These are phyloP conservation scores for Python bivittatus DNA, from an alignment of 2,113 vertebrate species.

Conservation along the genomic window DNA sequence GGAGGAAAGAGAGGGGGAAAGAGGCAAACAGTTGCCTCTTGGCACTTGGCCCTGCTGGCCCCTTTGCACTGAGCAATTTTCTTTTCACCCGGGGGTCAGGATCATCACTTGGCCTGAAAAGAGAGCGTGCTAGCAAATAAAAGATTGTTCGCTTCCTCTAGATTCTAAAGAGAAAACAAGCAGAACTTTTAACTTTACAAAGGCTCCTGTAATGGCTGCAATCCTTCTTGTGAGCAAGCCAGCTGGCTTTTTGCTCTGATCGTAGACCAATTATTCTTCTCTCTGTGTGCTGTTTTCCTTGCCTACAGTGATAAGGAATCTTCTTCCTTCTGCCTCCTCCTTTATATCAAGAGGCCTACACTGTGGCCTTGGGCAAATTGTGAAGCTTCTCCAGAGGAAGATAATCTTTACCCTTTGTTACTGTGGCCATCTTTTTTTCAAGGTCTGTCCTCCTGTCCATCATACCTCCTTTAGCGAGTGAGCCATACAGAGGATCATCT, in stretches of 20 bases:
- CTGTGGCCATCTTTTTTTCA: background rate
- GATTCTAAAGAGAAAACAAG: background rate
- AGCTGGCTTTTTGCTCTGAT: background rate
- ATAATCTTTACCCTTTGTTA: conserved; percentile 15
- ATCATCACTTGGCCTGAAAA: conserved; percentile 12
- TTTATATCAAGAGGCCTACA: background rate
- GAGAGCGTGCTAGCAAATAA: background rate
- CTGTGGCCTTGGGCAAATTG: background rate
- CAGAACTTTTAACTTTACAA: conserved; percentile 24
- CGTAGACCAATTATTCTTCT: background rate
- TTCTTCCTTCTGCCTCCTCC: background rate
- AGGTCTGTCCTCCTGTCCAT: background rate
- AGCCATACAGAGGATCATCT: background rate
- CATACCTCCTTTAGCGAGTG: background rate
- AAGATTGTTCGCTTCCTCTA: background rate
- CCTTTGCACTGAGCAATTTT: background rate
- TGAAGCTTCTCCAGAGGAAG: background rate
- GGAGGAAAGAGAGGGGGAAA: background rate
- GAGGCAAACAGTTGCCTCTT: background rate
- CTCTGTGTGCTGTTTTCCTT: background rate
- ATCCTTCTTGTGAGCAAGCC: background rate
- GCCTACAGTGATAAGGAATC: background rate
- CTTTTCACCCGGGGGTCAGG: background rate
- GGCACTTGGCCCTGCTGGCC: background rate
- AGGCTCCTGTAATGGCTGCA: background rate